phyloP scores from a whole-genome alignment of 2,888 invertebrate species.

The Teleiodes luculella region DNA sequence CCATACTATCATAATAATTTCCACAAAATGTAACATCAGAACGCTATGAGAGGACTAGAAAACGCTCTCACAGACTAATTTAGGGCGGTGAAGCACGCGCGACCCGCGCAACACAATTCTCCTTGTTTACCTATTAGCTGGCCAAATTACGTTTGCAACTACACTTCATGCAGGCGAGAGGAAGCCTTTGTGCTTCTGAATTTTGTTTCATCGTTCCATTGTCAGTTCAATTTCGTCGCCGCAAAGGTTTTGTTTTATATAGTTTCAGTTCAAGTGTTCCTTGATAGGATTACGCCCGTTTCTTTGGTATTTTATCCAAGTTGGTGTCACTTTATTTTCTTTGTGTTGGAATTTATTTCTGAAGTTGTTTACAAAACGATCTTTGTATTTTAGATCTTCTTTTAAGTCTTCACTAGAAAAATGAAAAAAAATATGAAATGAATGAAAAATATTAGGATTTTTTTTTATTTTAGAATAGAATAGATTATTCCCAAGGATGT shows the following conservation, averaged over 20 bases:
- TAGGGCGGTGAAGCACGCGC: slow-evolving; percentile 4
- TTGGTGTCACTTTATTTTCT: too few relatives aligned
- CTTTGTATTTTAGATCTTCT: too few relatives aligned
- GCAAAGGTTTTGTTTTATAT: neutral
- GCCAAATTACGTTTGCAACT: slow-evolving; percentile 26
- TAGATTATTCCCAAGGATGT: too few relatives aligned
- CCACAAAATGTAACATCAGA: neutral
- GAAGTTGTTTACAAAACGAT: too few relatives aligned
- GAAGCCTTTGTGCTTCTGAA: slow-evolving; percentile 16
- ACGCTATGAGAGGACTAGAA: neutral
- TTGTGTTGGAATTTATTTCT: too few relatives aligned
- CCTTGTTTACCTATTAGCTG: slow-evolving; percentile 15
- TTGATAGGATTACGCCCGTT: neutral
- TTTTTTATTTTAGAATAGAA: too few relatives aligned
- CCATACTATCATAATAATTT: neutral
- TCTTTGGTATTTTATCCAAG: too few relatives aligned
- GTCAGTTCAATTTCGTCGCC: neutral
- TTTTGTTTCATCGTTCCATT: slow-evolving; percentile 7
- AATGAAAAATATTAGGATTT: neutral
- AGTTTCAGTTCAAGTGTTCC: neutral
- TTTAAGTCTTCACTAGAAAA: neutral
- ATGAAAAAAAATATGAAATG: neutral
- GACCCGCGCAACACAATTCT: slow-evolving; percentile 11
- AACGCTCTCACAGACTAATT: slow-evolving; percentile 4
- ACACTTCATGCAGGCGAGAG: slow-evolving; percentile 17